Evolutionary conservation across 2,888 invertebrate genomes (phyloP).

Genomic region (Belgica antarctica): DNA sequence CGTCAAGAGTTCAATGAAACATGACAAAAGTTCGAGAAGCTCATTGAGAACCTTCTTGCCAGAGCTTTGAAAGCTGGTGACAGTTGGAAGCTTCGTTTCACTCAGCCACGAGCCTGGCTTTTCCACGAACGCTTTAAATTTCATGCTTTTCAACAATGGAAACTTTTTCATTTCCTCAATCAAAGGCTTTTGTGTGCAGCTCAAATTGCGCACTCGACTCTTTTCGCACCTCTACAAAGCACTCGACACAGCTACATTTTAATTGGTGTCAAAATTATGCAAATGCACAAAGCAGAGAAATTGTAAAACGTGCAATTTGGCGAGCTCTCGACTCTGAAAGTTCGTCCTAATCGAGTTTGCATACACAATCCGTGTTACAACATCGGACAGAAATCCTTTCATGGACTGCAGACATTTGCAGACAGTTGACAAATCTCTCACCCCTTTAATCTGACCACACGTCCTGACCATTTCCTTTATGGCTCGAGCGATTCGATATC

Average conservation of each 20-base stretch:
- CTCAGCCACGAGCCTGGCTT: no score
- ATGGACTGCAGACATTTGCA: not conserved
- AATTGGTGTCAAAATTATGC: not conserved
- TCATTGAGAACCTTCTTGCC: not conserved
- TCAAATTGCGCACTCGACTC: not conserved
- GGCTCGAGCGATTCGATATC: not conserved
- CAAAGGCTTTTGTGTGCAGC: not conserved
- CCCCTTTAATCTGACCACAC: not conserved
- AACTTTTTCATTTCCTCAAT: not conserved
- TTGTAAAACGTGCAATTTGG: no score
- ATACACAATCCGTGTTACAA: not conserved
- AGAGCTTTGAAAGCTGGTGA: not conserved
- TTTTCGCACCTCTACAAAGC: slow-evolving; percentile 6
- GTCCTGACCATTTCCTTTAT: no score
- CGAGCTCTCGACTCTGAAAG: no score
- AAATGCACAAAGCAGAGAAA: no score
- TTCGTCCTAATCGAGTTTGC: not conserved
- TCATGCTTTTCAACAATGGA: no score
- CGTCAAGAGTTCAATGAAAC: not conserved
- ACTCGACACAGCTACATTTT: not conserved
- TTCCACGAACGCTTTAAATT: no score
- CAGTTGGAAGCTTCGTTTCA: no score
- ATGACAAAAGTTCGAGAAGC: not conserved
- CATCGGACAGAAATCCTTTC: not conserved
- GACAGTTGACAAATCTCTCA: slow-evolving; percentile 2